Evolutionary conservation across 2,888 invertebrate genomes (phyloP).

Genomic region (Orthonychiurus folsomi): DNA sequence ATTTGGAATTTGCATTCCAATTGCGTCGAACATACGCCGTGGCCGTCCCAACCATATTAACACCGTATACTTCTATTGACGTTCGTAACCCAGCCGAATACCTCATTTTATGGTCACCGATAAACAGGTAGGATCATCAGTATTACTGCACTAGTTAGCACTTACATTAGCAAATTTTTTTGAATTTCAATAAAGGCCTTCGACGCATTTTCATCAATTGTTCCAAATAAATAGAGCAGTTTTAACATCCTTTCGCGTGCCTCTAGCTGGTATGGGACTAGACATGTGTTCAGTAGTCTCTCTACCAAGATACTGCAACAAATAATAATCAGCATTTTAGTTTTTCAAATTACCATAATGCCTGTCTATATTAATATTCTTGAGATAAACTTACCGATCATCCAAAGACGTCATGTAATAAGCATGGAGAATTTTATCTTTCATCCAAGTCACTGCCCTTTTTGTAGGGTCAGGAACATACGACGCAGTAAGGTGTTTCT

Average conservation of each 20-base stretch:
- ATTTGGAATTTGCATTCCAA: too few species aligned
- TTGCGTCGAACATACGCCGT: too few species aligned
- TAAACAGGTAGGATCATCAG: neutral
- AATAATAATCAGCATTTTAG: conserved; percentile 12
- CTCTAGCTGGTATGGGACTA: conserved; percentile 85
- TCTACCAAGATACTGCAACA: conserved; percentile 65
- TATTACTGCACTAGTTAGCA: neutral
- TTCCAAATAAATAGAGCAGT: conserved; percentile 79
- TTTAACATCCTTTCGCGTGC: conserved; percentile 86
- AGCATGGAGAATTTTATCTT: conserved; percentile 91
- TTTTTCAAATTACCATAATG: neutral
- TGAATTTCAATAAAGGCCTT: conserved; percentile 88
- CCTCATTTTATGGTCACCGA: too few species aligned
- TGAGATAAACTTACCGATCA: conserved; percentile 54
- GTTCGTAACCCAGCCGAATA: conserved; percentile 5
- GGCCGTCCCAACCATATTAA: too few species aligned
- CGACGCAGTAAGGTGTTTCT: conserved; percentile 50
- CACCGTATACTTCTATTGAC: too few species aligned
- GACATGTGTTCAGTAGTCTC: conserved; percentile 79
- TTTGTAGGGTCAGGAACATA: conserved; percentile 63
- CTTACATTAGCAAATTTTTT: conserved; percentile 71
- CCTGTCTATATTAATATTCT: neutral
- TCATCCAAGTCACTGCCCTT: conserved; percentile 89
- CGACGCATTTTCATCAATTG: conserved; percentile 88
- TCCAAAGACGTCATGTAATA: conserved; percentile 75